A percentile compares a stretch with the other conserved stretches of the same genome.
phyloP scores from a whole-genome alignment of 2,797 vertebrate species.

The Prunella strophiata region DNA sequence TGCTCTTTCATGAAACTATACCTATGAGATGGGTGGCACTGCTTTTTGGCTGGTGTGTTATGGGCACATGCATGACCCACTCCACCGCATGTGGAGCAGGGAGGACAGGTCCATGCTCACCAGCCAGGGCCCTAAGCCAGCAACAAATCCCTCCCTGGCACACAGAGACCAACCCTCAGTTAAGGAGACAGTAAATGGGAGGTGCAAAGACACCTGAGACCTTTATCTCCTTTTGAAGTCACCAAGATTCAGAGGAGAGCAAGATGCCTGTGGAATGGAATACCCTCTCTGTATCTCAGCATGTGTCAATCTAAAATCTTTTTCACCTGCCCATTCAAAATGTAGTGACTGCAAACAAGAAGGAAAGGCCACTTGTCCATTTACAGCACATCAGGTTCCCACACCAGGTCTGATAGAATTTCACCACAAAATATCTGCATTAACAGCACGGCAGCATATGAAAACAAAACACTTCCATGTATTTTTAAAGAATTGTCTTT shows the following conservation, averaged over 20 bases:
- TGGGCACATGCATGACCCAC: accelerated
- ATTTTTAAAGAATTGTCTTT: background rate
- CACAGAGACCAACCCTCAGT: background rate
- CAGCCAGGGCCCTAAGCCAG: background rate
- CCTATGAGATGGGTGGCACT: background rate
- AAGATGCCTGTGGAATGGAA: background rate
- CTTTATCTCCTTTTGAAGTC: constrained; percentile 29
- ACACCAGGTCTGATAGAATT: background rate
- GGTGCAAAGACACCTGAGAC: constrained; percentile 27
- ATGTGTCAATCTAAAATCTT: background rate
- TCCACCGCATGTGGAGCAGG: accelerated
- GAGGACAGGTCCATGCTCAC: accelerated
- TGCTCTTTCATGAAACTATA: background rate
- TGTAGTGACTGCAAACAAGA: background rate
- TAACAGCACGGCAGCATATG: background rate
- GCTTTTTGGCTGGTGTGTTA: background rate
- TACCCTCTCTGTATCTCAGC: background rate
- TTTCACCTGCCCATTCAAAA: background rate
- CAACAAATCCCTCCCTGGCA: constrained; percentile 7
- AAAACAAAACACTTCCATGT: background rate
- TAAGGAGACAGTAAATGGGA: constrained; percentile 5
- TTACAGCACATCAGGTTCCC: background rate
- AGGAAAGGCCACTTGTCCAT: background rate
- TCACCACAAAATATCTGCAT: background rate
- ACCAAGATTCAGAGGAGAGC: constrained; percentile 22